A percentile compares a stretch with the other conserved stretches of the same genome.
phyloP scores from a whole-genome alignment of 2,888 invertebrate genomes.

The Eulithis testata region DNA sequence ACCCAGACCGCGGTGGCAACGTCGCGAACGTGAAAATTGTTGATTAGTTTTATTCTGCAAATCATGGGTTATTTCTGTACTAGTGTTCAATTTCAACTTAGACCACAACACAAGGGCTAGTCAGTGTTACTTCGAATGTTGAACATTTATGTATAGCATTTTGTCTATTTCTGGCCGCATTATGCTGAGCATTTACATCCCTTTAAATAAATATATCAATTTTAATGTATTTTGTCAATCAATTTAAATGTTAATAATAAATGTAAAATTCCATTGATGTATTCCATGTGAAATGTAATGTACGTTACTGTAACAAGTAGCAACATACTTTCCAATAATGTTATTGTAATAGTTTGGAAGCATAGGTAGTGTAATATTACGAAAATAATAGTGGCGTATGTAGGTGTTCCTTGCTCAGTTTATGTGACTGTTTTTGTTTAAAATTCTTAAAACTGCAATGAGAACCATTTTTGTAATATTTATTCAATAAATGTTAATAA shows the following conservation, averaged over 20 bases:
- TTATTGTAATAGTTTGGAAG: conserved; percentile 62
- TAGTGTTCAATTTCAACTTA: conserved; percentile 38
- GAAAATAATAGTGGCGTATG: conserved; percentile 54
- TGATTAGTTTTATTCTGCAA: conserved; percentile 70
- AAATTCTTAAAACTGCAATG: conserved; percentile 72
- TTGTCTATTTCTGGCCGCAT: conserved; percentile 60
- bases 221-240: conserved; percentile 48
- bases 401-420: conserved; percentile 76
- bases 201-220: conserved; percentile 35
- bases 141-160: conserved; percentile 37
- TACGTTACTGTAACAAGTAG: conserved; percentile 63
- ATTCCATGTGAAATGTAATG: conserved; percentile 59
- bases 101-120: conserved; percentile 49
- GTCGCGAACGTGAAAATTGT: conserved; percentile 56
- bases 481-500: conserved; percentile 85
- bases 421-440: conserved; percentile 67
- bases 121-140: conserved; percentile 56
- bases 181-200: conserved; percentile 68
- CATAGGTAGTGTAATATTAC: conserved; percentile 59
- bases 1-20: conserved; percentile 42
- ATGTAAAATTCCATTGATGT: conserved; percentile 68
- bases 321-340: conserved; percentile 72
- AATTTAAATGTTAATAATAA: conserved; percentile 45
- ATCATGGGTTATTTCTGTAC: conserved; percentile 46
- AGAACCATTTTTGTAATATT: conserved; percentile 82